Evolutionary conservation across 2,113 vertebrate genomes (phyloP).

Genomic region (human): DNA sequence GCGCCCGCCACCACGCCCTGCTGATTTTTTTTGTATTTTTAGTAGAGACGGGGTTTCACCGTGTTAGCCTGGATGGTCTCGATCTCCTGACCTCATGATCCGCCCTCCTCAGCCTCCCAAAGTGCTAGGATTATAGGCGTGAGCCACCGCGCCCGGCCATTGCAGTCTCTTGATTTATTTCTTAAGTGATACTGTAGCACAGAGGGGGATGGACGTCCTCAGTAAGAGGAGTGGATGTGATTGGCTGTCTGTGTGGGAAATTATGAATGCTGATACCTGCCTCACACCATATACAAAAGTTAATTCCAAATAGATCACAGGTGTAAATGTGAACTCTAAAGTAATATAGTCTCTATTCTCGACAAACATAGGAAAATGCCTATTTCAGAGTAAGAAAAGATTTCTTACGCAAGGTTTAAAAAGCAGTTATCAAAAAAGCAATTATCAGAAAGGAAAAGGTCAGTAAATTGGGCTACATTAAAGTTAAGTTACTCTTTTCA

Average conservation of each 20-base stretch:
- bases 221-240: not conserved
- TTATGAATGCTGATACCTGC: not conserved
- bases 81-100: no score
- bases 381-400: not conserved
- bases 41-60: no score
- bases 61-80: no score
- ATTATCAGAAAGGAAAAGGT: not conserved
- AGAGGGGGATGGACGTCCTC: not conserved
- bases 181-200: not conserved
- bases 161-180: not conserved
- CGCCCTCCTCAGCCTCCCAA: no score
- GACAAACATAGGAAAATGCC: not conserved
- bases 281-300: not conserved
- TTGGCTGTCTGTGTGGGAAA: not conserved
- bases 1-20: rapidly evolving
- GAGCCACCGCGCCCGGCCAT: no score
- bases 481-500: not conserved
- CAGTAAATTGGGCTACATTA: not conserved
- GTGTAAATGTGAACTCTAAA: not conserved
- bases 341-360: not conserved
- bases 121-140: no score
- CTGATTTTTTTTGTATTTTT: no score
- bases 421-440: not conserved
- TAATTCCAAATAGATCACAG: not conserved
- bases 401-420: not conserved